Evolutionary conservation across 2,888 invertebrate species (phyloP), one percentile per base, ranked within the genome.

Genomic region (Brenthis daphne): DNA sequence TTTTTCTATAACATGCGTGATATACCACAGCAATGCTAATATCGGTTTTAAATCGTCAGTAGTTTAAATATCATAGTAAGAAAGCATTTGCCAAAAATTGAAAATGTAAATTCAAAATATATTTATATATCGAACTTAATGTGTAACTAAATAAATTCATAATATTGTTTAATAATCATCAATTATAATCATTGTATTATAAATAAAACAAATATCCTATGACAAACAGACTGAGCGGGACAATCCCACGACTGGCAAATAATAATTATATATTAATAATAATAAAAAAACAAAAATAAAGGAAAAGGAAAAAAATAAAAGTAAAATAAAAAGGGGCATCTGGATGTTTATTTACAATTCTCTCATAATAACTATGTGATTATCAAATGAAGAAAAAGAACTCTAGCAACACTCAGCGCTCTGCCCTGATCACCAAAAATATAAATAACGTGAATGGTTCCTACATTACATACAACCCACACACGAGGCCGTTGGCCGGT

Each of bases 331-430:
- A 90, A 89, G 90, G 92, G 90, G 88, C 88, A 89, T 86, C 86
- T 86, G 89, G 90, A 90, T 91, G 90, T 92, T 92, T 92, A 92
- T 92, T 92, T 92, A 92, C 92, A 92, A 85, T 87, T 88, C 85
- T 86, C 84, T 87, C 90, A 90, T 90, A 90, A 90, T 89, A 90
- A 89, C 85, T 86, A 88, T 83, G 79, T 78, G 88, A 90, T 89
- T 90, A 92, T 89, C 86, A 89, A 20, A 86, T 82, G 83, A 87
- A 89, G 86, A 85, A 86, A 88, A 88, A 84, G 89, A 88, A 84
- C 83, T 85, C 82, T 85, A 85, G 87, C 88, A 85, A 88, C 89
- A 84, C 29, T 85, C 85, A 82, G 82, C 85, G 85, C 86, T 84
- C 81, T 84, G 87, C 90, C 89, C 83, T 83, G 82, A 85, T 84